Percentiles rank a stretch among this genome's conserved stretches.
phyloP scores from a whole-genome alignment of 2,113 vertebrate species.

The Montifringilla adamsi region DNA sequence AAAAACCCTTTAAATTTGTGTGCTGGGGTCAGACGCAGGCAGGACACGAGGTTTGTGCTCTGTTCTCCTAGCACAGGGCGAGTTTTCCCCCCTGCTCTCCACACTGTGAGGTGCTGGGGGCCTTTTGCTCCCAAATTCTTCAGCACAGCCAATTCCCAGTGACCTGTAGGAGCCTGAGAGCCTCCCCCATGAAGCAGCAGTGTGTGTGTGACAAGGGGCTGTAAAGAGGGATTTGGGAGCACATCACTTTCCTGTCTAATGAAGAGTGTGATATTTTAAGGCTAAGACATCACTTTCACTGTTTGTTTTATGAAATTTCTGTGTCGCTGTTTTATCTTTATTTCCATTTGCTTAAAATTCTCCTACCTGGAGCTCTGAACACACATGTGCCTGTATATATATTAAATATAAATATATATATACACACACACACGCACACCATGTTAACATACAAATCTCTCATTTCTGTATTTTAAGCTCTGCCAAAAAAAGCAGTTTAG shows the following conservation, averaged over 20 bases:
- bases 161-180: fast-evolving
- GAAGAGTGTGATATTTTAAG: neutral
- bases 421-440: fast-evolving
- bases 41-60: neutral
- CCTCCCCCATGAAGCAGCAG: neutral
- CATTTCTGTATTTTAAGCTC: neutral
- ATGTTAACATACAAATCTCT: neutral
- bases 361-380: neutral
- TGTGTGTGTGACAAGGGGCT: neutral
- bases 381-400: fast-evolving
- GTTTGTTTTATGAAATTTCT: neutral
- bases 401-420: neutral
- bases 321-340: neutral
- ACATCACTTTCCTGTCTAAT: neutral
- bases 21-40: neutral
- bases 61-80: neutral
- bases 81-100: neutral
- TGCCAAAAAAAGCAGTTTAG: neutral
- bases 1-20: neutral
- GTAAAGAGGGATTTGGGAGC: neutral
- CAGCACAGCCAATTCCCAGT: neutral
- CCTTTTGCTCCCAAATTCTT: neutral
- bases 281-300: neutral
- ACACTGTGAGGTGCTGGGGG: fast-evolving
- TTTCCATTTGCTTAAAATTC: neutral